Evolutionary conservation across 1,140 invertebrate genomes (phyloP).

Genomic region (Scaptomyza pallida): DNA sequence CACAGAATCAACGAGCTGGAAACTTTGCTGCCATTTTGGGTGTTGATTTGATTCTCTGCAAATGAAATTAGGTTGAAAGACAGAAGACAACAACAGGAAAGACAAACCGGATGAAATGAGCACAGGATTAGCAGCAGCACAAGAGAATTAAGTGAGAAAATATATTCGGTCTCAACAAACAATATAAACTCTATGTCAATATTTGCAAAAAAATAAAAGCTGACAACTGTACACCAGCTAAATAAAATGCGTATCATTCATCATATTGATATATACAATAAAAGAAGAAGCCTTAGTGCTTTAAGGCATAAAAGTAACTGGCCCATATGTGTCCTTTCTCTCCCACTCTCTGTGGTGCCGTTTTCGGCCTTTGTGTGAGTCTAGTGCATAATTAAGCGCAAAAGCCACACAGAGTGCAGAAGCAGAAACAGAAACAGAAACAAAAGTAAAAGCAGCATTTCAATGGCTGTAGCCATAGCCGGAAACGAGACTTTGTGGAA

Average conservation of each 20-base stretch:
- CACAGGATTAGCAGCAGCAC: neutral
- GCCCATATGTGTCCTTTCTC: conserved; percentile 1
- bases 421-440: conserved; percentile 28
- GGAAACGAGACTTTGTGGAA: conserved; percentile 38
- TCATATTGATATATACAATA: neutral
- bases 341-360: conserved; percentile 19
- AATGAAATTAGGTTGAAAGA: conserved; percentile 41
- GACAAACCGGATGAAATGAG: neutral
- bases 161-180: neutral
- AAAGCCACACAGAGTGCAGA: conserved; percentile 50
- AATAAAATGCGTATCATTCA: conserved; percentile 4
- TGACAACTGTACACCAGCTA: neutral
- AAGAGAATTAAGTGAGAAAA: neutral
- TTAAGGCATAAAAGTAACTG: conserved; percentile 7
- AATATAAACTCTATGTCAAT: neutral
- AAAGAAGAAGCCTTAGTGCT: conserved; percentile 4
- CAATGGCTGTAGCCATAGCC: conserved; percentile 29
- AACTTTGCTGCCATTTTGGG: conserved; percentile 23
- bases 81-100: conserved; percentile 1
- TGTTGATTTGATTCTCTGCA: conserved; percentile 43
- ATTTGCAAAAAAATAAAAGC: conserved; percentile 1
- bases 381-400: conserved; percentile 71
- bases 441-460: conserved; percentile 30
- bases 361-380: conserved; percentile 28
- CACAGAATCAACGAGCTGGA: conserved; percentile 22